Evolutionary conservation across 1,140 invertebrate species (phyloP).

Genomic region (Pinna nobilis): DNA sequence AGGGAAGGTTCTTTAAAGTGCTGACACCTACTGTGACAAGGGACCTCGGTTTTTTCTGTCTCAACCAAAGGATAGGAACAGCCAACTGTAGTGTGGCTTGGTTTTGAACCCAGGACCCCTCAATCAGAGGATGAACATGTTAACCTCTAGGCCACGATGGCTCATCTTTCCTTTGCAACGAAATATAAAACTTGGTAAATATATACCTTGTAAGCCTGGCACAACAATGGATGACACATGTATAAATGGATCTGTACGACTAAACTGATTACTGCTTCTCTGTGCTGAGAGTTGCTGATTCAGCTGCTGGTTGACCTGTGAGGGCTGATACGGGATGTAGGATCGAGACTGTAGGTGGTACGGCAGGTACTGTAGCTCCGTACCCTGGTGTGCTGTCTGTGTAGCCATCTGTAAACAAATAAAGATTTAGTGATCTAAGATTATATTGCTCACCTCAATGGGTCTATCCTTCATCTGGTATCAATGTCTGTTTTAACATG

Average conservation of each 20-base stretch:
- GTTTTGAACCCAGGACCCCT: too few relatives aligned
- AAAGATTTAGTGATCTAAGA: not conserved
- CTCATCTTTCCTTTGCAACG: too few relatives aligned
- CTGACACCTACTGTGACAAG: too few relatives aligned
- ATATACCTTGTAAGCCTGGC: slow-evolving; percentile 63
- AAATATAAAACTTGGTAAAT: not conserved
- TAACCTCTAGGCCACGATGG: too few relatives aligned
- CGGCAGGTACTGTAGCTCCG: slow-evolving; percentile 76
- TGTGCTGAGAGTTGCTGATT: slow-evolving; percentile 65
- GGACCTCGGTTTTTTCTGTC: too few relatives aligned
- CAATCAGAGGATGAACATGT: too few relatives aligned
- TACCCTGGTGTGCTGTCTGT: slow-evolving; percentile 53
- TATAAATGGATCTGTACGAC: slow-evolving; percentile 79
- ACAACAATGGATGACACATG: slow-evolving; percentile 87
- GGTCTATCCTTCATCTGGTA: not conserved
- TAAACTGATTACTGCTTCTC: slow-evolving; percentile 77
- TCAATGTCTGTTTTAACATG: not conserved
- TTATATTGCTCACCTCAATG: not conserved
- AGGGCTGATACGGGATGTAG: slow-evolving; percentile 70
- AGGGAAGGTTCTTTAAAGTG: too few relatives aligned
- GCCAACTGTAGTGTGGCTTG: too few relatives aligned
- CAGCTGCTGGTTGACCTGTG: slow-evolving; percentile 63
- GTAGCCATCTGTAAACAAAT: slow-evolving; percentile 58
- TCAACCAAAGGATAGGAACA: too few relatives aligned
- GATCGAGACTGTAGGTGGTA: slow-evolving; percentile 88